These are phyloP conservation scores for Mimumesa dahlbomi DNA, from an alignment of 2,888 invertebrate genomes.

Conservation along the genomic window DNA sequence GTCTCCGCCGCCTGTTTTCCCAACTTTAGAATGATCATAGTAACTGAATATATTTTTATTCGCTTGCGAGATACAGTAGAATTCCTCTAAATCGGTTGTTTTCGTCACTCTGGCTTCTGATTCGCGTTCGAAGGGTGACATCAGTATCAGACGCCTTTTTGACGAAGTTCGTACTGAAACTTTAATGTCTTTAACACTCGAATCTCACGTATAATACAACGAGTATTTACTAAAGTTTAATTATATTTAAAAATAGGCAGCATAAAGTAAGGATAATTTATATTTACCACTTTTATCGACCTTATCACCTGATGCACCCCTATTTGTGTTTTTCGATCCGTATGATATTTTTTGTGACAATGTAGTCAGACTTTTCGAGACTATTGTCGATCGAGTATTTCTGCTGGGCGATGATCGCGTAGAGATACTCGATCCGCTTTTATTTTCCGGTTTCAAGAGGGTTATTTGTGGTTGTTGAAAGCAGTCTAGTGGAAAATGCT, in stretches of 20 bases:
- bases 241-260: neutral
- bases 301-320: constrained; percentile 73
- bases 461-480: constrained; percentile 44
- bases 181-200: neutral
- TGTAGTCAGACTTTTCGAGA: constrained; percentile 64
- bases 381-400: constrained; percentile 35
- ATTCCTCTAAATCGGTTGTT: constrained; percentile 51
- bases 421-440: constrained; percentile 19
- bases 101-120: constrained; percentile 63
- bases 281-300: constrained; percentile 64
- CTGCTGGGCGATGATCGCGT: constrained; percentile 14
- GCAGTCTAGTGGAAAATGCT: constrained; percentile 38
- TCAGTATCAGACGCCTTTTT: constrained; percentile 69
- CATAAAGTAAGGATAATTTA: neutral
- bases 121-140: constrained; percentile 68
- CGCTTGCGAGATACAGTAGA: constrained; percentile 50
- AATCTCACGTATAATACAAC: neutral
- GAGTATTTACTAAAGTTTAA: neutral
- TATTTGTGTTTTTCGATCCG: constrained; percentile 67
- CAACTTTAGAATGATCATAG: constrained; percentile 57
- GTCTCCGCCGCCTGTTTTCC: constrained; percentile 67
- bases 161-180: constrained; percentile 61
- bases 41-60: constrained; percentile 46
- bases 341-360: constrained; percentile 49
- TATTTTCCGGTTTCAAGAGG: constrained; percentile 49